Percentiles rank a stretch among this genome's conserved stretches.
These are phyloP conservation scores for Rhodeus uyekii DNA, from an alignment of 2,797 vertebrate genomes.

Conservation along the genomic window DNA sequence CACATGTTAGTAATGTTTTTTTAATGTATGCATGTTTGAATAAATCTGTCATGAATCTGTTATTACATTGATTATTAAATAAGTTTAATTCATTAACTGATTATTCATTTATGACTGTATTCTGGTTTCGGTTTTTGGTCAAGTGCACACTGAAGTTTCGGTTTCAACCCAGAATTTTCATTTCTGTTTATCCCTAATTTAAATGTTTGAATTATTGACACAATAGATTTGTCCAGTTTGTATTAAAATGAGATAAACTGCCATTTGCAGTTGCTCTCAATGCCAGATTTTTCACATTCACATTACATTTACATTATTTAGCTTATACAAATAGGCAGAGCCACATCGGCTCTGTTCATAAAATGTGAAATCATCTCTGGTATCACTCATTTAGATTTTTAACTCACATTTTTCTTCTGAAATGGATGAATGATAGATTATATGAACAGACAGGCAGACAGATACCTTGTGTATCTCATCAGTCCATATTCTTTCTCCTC, in stretches of 20 bases:
- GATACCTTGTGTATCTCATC: neutral
- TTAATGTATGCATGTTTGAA: neutral
- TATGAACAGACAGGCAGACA: neutral
- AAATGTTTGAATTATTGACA: neutral
- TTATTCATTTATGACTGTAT: neutral
- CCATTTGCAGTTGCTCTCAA: neutral
- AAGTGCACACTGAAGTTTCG: neutral
- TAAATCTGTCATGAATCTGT: neutral
- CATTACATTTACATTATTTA: neutral
- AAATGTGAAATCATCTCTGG: neutral
- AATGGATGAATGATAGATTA: neutral
- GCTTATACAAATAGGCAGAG: neutral
- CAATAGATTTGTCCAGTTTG: neutral
- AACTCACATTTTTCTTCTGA: neutral
- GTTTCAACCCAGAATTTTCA: too few relatives aligned
- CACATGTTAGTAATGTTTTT: neutral
- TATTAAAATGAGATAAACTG: conserved; percentile 27
- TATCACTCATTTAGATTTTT: neutral
- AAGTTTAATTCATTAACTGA: neutral
- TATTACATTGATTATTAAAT: neutral
- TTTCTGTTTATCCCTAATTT: neutral
- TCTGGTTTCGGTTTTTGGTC: neutral
- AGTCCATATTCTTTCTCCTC: neutral
- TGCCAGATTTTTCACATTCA: neutral
- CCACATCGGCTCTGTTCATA: neutral